Evolutionary conservation across 1,140 invertebrate genomes (phyloP).

Genomic region (Drosophila sp.): DNA sequence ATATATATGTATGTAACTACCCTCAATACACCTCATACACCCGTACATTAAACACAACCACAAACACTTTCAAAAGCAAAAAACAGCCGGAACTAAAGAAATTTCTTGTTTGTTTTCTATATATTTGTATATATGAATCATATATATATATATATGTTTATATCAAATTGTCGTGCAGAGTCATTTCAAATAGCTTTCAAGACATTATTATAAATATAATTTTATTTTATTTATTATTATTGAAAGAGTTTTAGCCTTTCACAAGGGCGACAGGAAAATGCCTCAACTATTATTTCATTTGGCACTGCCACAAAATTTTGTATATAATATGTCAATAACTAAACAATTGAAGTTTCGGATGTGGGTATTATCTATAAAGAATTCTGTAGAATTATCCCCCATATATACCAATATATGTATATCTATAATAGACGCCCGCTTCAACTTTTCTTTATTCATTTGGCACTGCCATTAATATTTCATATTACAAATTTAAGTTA

Average conservation of each 20-base stretch:
- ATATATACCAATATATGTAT: conserved; percentile 18
- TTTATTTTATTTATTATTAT: conserved; percentile 49
- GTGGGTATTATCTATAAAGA: too few species aligned
- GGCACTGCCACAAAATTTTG: conserved; percentile 37
- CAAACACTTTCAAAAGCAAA: conserved; percentile 13
- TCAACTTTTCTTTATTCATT: conserved; percentile 34
- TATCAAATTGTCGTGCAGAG: conserved; percentile 41
- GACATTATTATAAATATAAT: conserved; percentile 45
- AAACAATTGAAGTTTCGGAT: too few species aligned
- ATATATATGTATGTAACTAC: conserved; percentile 27
- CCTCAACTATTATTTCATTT: conserved; percentile 40
- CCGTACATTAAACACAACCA: conserved; percentile 6
- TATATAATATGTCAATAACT: conserved; percentile 19
- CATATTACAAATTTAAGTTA: conserved; percentile 31
- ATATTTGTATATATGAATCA: conserved; percentile 9
- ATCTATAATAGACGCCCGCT: conserved; percentile 36
- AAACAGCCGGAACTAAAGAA: conserved; percentile 31
- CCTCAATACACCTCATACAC: conserved; percentile 17
- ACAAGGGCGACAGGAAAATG: conserved; percentile 34
- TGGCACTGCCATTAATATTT: conserved; percentile 47
- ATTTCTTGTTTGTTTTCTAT: conserved; percentile 27
- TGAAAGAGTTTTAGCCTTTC: conserved; percentile 39
- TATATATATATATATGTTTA: conserved; percentile 7
- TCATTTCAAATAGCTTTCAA: conserved; percentile 56
- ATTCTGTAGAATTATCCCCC: background rate